phyloP scores from a whole-genome alignment of 2,113 vertebrate species.

The Oceanodroma tethys region DNA sequence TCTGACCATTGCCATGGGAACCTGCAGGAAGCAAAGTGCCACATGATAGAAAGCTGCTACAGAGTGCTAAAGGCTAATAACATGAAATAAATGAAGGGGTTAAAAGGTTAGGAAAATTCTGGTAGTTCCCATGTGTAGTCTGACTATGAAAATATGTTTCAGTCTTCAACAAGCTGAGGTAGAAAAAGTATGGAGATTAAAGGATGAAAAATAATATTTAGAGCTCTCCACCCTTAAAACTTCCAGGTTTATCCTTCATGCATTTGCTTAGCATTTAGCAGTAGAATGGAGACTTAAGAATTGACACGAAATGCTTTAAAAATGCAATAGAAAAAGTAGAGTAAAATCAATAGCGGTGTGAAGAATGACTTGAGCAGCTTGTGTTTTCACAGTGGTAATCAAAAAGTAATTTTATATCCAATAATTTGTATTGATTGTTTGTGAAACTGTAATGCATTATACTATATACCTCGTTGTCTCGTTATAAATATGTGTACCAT shows the following conservation, averaged over 20 bases:
- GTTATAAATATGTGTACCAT: slow-evolving; percentile 66
- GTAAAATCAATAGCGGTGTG: slow-evolving; percentile 83
- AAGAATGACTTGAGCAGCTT: slow-evolving; percentile 76
- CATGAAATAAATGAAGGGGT: neutral
- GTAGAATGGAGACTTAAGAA: slow-evolving; percentile 56
- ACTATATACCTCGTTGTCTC: slow-evolving; percentile 58
- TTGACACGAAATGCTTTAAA: slow-evolving; percentile 63
- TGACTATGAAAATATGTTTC: neutral
- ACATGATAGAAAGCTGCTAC: neutral
- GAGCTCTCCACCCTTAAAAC: neutral
- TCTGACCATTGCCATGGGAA: slow-evolving; percentile 25
- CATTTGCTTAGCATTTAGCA: slow-evolving; percentile 50
- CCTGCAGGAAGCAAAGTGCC: neutral
- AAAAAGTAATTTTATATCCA: slow-evolving; percentile 92
- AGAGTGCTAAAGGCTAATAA: neutral
- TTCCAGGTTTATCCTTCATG: neutral
- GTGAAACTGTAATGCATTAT: slow-evolving; percentile 69
- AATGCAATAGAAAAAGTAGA: slow-evolving; percentile 59
- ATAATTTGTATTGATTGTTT: slow-evolving; percentile 86
- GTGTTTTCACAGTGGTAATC: slow-evolving; percentile 84
- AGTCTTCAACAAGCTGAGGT: neutral
- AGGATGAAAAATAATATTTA: neutral
- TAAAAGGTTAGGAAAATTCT: slow-evolving; percentile 42
- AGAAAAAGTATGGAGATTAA: neutral
- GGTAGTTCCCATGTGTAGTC: neutral